phyloP scores from a whole-genome alignment of 2,888 invertebrate species.

The Hecatera dysodea region DNA sequence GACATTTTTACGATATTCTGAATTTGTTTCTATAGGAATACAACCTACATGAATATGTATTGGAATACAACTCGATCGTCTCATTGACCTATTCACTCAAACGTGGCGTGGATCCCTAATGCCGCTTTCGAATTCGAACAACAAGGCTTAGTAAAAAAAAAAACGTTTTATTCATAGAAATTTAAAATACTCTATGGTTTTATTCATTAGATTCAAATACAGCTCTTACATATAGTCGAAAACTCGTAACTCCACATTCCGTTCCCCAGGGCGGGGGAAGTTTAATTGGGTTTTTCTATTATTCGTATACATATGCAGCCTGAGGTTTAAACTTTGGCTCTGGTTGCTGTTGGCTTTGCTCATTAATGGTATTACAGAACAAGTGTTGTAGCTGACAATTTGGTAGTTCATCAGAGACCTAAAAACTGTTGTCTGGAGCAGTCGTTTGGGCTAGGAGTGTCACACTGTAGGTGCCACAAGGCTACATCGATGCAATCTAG shows the following conservation, averaged over 20 bases:
- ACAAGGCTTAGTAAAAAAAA: conserved; percentile 22
- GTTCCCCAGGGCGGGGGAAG: conserved; percentile 27
- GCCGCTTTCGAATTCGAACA: background rate
- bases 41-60: conserved; percentile 24
- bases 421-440: background rate
- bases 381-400: background rate
- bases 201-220: conserved; percentile 35
- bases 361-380: conserved; percentile 9
- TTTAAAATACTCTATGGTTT: no score
- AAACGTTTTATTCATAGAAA: no score
- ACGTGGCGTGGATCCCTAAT: background rate
- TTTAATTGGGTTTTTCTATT: conserved; percentile 55
- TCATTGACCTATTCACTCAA: conserved; percentile 35
- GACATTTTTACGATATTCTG: conserved; percentile 65
- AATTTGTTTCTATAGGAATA: conserved; percentile 57
- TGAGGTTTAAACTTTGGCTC: conserved; percentile 27
- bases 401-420: background rate
- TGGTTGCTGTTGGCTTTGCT: conserved; percentile 1
- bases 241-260: conserved; percentile 30
- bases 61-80: conserved; percentile 7
- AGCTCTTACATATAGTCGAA: conserved; percentile 21
- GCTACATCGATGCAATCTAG: background rate
- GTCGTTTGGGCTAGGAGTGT: background rate
- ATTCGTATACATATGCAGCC: conserved; percentile 16
- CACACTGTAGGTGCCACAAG: background rate